Base-by-base conservation (phyloP, 2,113 vertebrate genomes). In the Xerus inauris region DNA sequence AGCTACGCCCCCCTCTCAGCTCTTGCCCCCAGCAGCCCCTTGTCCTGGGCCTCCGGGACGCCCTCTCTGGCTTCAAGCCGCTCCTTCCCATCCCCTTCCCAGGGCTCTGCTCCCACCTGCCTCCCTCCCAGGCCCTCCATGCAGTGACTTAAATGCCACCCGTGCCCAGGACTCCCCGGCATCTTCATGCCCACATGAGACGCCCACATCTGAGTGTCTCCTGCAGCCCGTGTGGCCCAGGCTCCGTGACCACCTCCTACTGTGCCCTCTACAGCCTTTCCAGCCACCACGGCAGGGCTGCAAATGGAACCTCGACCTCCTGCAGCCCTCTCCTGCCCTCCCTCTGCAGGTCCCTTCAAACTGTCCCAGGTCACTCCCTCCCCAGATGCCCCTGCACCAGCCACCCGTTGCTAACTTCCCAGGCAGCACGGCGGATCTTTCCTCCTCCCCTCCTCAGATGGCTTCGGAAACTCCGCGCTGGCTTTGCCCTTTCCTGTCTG, bases 41-140 rank as follows among this genome's bases (percentile, higher is more conserved):
- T 1, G 0, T 22, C 22, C 47, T 2, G 28, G 19, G 59, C 19
- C 28, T 9, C 71, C 6, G 2, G 0, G 2, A 2, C 24, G 1
- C 1, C 24, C 35, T 2, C n/a, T 6, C 57, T 7, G 49, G 5
- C 14, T 9, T 35, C 72, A 22, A 4, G 35, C 19, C 22, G 22
- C 28, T 54, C 72, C 59, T 40, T 47, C 7, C 9, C 0, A 1
- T 26, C 67, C 4, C 26, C 42, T 1, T 10, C 38, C 38, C 38
- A 11, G 32, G 10, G 24, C 40, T 38, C 7, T 11, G 86, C 64
- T 35, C 16, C 16, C 59, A 26, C 22, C 57, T 38, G 35, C 22
- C 16, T 81, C 30, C 38, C 4, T 7, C 24, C 5, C 9, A 20
- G 12, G 3, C 22, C 26, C 42, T 32, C 75, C 1, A 0, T 0